phyloP scores from a whole-genome alignment of 2,888 invertebrate genomes.

The Pseudococcus longispinus region DNA sequence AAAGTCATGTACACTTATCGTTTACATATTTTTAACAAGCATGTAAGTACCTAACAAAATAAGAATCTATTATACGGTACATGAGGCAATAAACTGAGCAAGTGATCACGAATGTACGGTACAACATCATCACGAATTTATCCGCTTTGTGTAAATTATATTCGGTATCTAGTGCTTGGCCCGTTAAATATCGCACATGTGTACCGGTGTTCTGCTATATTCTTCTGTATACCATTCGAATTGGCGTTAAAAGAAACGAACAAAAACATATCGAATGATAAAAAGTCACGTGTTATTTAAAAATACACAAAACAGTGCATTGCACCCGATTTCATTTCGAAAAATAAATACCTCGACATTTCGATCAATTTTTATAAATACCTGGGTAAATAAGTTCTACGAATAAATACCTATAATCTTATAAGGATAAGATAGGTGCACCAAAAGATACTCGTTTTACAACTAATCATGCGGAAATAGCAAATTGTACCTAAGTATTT shows the following conservation, averaged over 20 bases:
- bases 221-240: neutral
- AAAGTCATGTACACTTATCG: constrained; percentile 45
- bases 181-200: constrained; percentile 1
- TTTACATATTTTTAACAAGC: constrained; percentile 44
- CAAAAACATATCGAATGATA: neutral
- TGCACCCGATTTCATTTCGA: neutral
- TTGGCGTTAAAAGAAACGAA: neutral
- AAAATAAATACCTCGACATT: neutral
- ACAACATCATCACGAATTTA: constrained; percentile 32
- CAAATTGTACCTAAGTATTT: neutral
- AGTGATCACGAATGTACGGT: constrained; percentile 22
- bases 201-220: neutral
- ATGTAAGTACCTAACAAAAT: constrained; percentile 43
- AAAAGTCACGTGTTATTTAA: neutral
- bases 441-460: neutral
- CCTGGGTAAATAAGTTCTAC: neutral
- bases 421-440: neutral
- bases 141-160: constrained; percentile 29
- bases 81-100: constrained; percentile 23
- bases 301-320: neutral
- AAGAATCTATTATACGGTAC: constrained; percentile 32
- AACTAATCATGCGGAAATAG: neutral
- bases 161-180: constrained; percentile 14
- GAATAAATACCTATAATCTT: neutral
- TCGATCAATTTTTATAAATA: neutral